phyloP scores from a whole-genome alignment of 1,140 invertebrate species.

The honey bee (Apis mellifera) region Amel_HAv3.1 CM009945.2:4266001-4266500 shows the following conservation, averaged over 20 bases:
- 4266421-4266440: conserved; percentile 1
- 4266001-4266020: conserved; percentile 44
- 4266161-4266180: too few species aligned
- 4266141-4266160: too few species aligned
- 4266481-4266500: conserved; percentile 18
- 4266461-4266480: too few species aligned
- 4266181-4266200: not conserved
- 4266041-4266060: too few species aligned
- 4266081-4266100: too few species aligned
- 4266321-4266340: too few species aligned
- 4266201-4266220: conserved; percentile 23
- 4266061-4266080: too few species aligned
- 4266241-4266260: conserved; percentile 42
- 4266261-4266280: conserved; percentile 34
- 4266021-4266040: conserved; percentile 42
- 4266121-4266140: too few species aligned
- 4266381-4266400: not conserved
- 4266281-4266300: not conserved
- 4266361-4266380: too few species aligned
- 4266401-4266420: not conserved
- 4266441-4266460: conserved; percentile 40
- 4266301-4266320: not conserved
- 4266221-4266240: conserved; percentile 39
- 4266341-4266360: too few species aligned
- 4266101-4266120: too few species aligned